Evolutionary conservation across 1,140 invertebrate species (phyloP), one percentile per base, ranked within the genome.

Genomic region (Atta cephalotes): DNA sequence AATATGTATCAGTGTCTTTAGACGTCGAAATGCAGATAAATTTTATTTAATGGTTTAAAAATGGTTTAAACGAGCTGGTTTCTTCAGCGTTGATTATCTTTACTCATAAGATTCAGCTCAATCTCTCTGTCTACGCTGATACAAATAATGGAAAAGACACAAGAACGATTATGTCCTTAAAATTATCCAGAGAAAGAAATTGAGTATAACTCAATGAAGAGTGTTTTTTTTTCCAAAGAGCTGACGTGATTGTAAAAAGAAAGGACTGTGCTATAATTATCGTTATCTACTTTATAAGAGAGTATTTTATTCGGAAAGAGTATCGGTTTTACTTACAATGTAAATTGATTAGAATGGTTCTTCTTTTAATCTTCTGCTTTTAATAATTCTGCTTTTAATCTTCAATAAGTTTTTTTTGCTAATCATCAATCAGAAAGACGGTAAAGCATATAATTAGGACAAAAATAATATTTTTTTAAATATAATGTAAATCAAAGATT

Each of bases 1-100:
- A 94, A 90, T 53, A 94, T 95, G 92, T 95, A 95, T 66, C 95
- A 95, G 92, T 95, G 95, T 87, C 93, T 95, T 81, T 95, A 94
- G 88, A 18, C 18, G 31, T 49, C 70, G 1, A 25, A 21, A n/a
- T 35, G 39, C 16, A 39, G 18, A 49, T 45, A 14, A 45, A 72
- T 81, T 60, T 2, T 49, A 18, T 45, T 31, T 51, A 18, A 49
- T 49, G 0, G 18, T 7, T 71, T 21, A 9, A 31, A 25, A 18
- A 49, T 49, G 0, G 12, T 3, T 71, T 21, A 9, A 31, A 25
- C 21, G 0, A 80, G 31, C 12, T 7, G 2, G 14, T 58, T 39
- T 56, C 16, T 76, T 79, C 77, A 49, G 39, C 25, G 25, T 79
- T 45, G 31, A 49, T 79, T 66, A 49, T 28, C 12, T 39, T 6